A percentile compares a stretch with the other conserved stretches of the same genome.
Evolutionary conservation across 2,113 vertebrate species (phyloP).

Genomic region (Lipotes vexillifer): DNA sequence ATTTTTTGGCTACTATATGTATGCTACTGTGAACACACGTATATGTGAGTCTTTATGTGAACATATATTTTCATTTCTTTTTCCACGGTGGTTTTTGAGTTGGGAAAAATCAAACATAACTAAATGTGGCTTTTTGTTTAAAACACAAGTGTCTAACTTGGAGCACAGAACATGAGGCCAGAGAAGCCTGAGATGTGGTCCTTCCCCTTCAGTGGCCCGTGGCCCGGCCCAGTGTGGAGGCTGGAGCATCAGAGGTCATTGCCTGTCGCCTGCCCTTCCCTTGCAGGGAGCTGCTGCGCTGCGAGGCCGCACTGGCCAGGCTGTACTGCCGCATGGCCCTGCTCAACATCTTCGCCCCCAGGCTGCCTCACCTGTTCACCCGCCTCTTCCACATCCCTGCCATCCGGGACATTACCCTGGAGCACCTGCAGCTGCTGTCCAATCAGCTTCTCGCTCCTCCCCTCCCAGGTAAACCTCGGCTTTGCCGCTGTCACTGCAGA

Average conservation of each 20-base stretch:
- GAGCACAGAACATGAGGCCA: neutral
- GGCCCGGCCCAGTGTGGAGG: fast-evolving
- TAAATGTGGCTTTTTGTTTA: conserved; percentile 3
- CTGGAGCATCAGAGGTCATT: fast-evolving
- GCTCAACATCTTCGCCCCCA: conserved; percentile 97
- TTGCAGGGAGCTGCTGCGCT: conserved; percentile 92
- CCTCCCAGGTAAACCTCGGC: conserved; percentile 87
- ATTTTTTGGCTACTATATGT: neutral
- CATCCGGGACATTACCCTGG: conserved; percentile 95
- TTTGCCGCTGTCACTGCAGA: neutral
- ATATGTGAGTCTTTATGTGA: neutral
- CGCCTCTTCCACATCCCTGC: conserved; percentile 97
- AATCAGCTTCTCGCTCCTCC: conserved; percentile 97
- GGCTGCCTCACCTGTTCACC: conserved; percentile 94
- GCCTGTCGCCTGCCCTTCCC: neutral
- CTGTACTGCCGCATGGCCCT: conserved; percentile 97
- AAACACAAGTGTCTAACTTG: neutral
- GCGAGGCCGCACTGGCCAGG: conserved; percentile 92
- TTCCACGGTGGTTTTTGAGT: neutral
- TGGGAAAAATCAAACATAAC: neutral
- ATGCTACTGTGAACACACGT: neutral
- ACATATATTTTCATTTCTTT: neutral
- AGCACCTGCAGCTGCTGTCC: conserved; percentile 96
- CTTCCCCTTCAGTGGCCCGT: neutral
- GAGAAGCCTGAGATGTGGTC: neutral